phyloP scores from a whole-genome alignment of 2,888 invertebrate genomes.

The Argynnis bischoffii region DNA sequence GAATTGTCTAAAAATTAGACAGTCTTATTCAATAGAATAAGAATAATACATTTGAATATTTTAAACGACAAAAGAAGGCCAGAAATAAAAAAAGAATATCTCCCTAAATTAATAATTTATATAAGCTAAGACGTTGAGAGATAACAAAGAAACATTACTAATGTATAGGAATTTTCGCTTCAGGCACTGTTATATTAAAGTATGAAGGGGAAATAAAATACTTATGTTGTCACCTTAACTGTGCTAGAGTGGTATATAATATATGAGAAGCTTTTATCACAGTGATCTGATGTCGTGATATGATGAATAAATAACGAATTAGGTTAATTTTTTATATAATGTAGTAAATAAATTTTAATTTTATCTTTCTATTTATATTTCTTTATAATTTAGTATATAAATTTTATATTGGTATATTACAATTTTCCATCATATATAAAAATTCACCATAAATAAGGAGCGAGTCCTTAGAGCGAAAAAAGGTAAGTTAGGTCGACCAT shows the following conservation, averaged over 20 bases:
- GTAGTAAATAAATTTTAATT: too few species aligned
- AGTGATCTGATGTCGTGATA: constrained; percentile 15
- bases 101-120: constrained; percentile 37
- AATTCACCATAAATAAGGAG: constrained; percentile 28
- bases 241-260: constrained; percentile 23
- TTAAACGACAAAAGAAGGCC: constrained; percentile 21
- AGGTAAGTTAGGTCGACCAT: constrained; percentile 62
- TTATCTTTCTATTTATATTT: too few species aligned
- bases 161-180: constrained; percentile 33
- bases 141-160: constrained; percentile 38
- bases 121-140: constrained; percentile 36
- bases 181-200: constrained; percentile 33
- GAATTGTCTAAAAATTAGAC: constrained; percentile 10
- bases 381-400: too few species aligned
- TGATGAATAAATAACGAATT: too few species aligned
- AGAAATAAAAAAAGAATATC: constrained; percentile 29
- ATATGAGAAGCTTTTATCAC: constrained; percentile 41
- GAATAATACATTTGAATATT: constrained; percentile 18
- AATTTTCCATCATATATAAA: too few species aligned
- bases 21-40: constrained; percentile 18
- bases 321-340: too few species aligned
- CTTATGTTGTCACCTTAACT: constrained; percentile 30
- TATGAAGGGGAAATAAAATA: constrained; percentile 35
- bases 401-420: too few species aligned
- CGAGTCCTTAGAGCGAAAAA: constrained; percentile 41